phyloP scores from a whole-genome alignment of 2,113 vertebrate genomes.

The Salvelinus alpinus region DNA sequence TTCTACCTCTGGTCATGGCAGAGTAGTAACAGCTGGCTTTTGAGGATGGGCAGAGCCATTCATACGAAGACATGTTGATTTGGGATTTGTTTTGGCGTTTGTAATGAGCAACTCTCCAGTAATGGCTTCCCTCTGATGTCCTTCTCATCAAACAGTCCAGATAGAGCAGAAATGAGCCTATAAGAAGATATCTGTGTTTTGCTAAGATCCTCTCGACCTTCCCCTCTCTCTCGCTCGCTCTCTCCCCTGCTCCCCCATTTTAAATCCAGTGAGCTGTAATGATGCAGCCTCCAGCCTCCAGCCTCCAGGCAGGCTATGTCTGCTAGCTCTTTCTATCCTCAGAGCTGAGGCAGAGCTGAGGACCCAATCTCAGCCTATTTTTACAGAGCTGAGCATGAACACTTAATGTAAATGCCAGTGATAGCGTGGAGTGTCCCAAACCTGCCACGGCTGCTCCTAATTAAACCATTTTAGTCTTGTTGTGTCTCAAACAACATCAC shows the following conservation, averaged over 20 bases:
- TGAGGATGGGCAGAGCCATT: not conserved
- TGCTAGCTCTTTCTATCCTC: not conserved
- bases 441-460: conserved; percentile 13
- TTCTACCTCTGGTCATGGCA: not conserved
- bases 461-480: conserved; percentile 21
- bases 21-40: not conserved
- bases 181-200: conserved; percentile 28
- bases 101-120: conserved; percentile 10
- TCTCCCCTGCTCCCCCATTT: conserved; percentile 5
- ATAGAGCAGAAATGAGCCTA: conserved; percentile 22
- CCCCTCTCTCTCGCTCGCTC: conserved; percentile 3
- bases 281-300: no score
- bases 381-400: conserved; percentile 17
- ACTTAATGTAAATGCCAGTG: conserved; percentile 2
- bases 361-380: conserved; percentile 33
- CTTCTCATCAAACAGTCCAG: conserved; percentile 7
- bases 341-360: not conserved
- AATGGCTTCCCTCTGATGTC: not conserved
- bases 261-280: no score
- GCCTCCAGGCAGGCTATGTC: no score
- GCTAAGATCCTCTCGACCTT: conserved; percentile 15
- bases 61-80: not conserved
- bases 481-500: conserved; percentile 22
- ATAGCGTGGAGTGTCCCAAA: conserved; percentile 16
- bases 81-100: conserved; percentile 13